Percentiles rank a stretch among this genome's conserved stretches.
Conservation (phyloP, 2,888 invertebrate genomes). For the Machimus rusticus region DNA sequence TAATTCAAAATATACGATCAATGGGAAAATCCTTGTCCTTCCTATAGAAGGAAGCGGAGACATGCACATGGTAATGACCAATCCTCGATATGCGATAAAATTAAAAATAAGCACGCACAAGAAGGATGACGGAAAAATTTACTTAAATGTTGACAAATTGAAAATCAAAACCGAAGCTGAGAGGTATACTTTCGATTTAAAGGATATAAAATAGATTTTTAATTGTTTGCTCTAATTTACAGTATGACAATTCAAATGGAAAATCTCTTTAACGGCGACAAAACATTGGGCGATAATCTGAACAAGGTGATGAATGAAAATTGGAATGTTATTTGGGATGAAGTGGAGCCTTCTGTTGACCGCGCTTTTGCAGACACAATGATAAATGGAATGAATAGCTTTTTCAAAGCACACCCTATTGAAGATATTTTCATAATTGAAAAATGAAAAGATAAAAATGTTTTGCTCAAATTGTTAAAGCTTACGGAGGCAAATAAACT, state of each 20-base stretch:
- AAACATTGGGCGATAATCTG: constrained; percentile 67
- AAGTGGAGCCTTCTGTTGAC: background rate
- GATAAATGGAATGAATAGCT: background rate
- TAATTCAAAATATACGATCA: background rate
- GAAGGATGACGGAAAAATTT: background rate
- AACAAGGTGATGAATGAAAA: constrained; percentile 68
- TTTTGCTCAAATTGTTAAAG: background rate
- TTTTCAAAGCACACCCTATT: background rate
- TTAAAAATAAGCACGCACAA: background rate
- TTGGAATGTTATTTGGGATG: constrained; percentile 66
- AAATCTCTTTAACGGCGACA: constrained; percentile 69
- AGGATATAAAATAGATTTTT: background rate
- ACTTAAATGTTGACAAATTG: background rate
- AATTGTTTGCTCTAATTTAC: background rate
- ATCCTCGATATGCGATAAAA: background rate
- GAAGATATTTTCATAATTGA: background rate
- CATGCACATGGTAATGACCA: background rate
- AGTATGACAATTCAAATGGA: constrained; percentile 60
- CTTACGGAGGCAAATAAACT: background rate
- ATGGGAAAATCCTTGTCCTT: background rate
- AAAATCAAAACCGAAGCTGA: background rate
- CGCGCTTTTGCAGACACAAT: background rate
- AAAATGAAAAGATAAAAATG: background rate
- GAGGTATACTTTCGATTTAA: background rate
- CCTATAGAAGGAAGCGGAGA: background rate